Conservation (phyloP, 2,888 invertebrate species). For the Pasiphila rectangulata region DNA sequence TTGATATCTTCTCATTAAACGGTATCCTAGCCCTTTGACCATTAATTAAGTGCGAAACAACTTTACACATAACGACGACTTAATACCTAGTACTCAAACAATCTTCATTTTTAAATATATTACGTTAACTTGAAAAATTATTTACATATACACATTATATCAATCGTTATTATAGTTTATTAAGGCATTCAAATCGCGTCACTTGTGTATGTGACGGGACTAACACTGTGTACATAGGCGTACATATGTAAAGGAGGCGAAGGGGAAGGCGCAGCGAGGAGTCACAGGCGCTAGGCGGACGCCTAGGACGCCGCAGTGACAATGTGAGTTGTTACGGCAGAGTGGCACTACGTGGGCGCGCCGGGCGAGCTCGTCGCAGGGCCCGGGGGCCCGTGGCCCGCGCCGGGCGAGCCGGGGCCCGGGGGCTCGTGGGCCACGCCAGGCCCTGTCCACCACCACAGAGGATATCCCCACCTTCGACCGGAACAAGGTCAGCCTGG, state of each 20-base stretch:
- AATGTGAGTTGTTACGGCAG: conserved; percentile 34
- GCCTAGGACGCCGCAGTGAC: conserved; percentile 1
- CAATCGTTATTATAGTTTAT: no score
- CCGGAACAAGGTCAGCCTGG: conserved; percentile 84
- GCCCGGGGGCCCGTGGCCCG: conserved; percentile 29
- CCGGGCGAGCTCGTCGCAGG: conserved; percentile 36
- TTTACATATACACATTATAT: no score
- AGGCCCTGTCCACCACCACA: conserved; percentile 45
- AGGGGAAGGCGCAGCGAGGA: neutral
- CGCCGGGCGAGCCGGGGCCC: conserved; percentile 23
- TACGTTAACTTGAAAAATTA: no score
- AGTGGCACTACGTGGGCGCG: conserved; percentile 62
- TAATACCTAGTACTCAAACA: no score
- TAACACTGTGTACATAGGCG: no score
- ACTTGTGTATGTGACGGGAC: no score
- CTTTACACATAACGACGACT: no score
- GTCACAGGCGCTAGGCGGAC: neutral
- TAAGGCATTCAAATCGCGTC: neutral
- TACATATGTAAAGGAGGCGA: neutral
- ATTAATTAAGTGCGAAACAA: no score
- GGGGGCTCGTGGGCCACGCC: conserved; percentile 24
- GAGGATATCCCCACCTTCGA: conserved; percentile 83
- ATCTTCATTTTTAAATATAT: no score
- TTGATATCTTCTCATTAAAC: no score
- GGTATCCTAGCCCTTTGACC: no score